These are phyloP conservation scores for Ephestia elutella DNA, from an alignment of 1,140 invertebrate genomes.

Conservation along the genomic window DNA sequence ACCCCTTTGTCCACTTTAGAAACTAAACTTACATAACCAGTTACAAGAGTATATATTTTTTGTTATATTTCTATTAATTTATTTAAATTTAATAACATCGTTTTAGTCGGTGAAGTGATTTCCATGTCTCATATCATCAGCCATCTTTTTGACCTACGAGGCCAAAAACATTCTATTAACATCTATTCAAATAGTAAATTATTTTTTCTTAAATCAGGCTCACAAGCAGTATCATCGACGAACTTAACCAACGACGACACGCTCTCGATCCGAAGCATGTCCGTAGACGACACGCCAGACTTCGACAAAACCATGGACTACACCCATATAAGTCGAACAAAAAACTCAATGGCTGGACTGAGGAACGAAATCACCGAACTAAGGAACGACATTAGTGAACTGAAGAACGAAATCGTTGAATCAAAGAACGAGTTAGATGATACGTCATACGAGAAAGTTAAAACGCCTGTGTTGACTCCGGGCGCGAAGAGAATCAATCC, in stretches of 20 bases:
- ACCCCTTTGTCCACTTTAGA: no score
- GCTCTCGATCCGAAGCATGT: conserved; percentile 90
- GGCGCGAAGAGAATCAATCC: conserved; percentile 68
- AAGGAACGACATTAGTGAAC: conserved; percentile 60
- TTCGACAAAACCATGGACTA: conserved; percentile 64
- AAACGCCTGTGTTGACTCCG: conserved; percentile 66
- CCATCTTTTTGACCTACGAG: no score
- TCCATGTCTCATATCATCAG: no score
- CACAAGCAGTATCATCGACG: conserved; percentile 91
- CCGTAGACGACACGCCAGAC: conserved; percentile 89
- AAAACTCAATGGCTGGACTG: conserved; percentile 57
- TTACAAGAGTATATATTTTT: no score
- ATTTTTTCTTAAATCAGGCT: no score
- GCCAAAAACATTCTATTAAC: no score
- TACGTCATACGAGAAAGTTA: conserved; percentile 53
- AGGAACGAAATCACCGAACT: conserved; percentile 66
- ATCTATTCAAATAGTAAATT: no score
- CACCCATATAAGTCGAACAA: conserved; percentile 55
- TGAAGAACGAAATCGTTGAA: conserved; percentile 68
- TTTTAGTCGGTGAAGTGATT: no score
- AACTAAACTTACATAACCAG: no score
- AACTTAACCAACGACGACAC: conserved; percentile 95
- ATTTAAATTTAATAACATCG: no score
- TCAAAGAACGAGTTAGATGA: conserved; percentile 68
- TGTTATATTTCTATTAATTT: no score